These are phyloP conservation scores for Stomorhina lunata DNA, from an alignment of 2,888 invertebrate species.

Conservation along the genomic window DNA sequence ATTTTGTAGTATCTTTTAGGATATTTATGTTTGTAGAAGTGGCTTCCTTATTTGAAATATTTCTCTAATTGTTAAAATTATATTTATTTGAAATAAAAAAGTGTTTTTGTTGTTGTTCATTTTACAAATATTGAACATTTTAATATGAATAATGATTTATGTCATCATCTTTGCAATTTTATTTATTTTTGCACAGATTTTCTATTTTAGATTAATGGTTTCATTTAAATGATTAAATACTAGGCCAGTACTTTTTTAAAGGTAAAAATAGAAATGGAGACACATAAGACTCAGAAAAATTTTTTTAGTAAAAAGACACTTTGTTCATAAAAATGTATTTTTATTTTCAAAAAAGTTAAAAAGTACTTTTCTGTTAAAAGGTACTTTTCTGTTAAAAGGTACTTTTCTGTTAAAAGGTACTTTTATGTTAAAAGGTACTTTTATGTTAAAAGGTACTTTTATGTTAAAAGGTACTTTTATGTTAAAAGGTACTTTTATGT, in stretches of 20 bases:
- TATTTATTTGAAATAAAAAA: conserved; percentile 25
- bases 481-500: too few species aligned
- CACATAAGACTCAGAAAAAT: too few species aligned
- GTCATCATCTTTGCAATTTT: conserved; percentile 7
- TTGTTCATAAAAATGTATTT: too few species aligned
- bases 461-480: too few species aligned
- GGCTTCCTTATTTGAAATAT: neutral
- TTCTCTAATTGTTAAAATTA: conserved; percentile 28
- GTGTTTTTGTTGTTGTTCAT: neutral
- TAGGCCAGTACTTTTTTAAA: neutral
- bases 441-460: too few species aligned
- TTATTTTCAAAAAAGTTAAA: too few species aligned
- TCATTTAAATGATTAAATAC: conserved; percentile 37
- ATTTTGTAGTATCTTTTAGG: neutral
- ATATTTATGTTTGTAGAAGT: neutral
- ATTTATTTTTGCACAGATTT: neutral
- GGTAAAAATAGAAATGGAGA: too few species aligned
- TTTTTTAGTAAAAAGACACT: too few species aligned
- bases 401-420: too few species aligned
- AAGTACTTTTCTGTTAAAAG: too few species aligned
- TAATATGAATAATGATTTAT: conserved; percentile 49
- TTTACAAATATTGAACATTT: conserved; percentile 44
- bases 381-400: too few species aligned
- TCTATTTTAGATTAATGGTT: conserved; percentile 24
- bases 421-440: too few species aligned